A percentile compares a stretch with the other conserved stretches of the same genome.
phyloP scores from a whole-genome alignment of 2,888 invertebrate genomes.

The Latrodectus elegans region DNA sequence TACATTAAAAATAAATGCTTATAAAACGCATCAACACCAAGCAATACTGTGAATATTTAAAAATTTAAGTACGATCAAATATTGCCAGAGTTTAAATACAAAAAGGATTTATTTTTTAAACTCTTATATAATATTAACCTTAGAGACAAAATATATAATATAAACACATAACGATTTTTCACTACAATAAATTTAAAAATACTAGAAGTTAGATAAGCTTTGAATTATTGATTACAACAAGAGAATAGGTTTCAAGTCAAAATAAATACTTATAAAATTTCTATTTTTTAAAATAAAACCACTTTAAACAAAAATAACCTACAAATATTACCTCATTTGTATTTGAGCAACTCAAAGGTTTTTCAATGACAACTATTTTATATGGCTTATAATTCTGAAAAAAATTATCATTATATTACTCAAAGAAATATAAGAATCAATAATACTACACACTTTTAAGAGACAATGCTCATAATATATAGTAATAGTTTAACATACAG shows the following conservation, averaged over 20 bases:
- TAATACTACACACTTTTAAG: not conserved
- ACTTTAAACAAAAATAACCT: not conserved
- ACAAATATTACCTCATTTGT: conserved; percentile 38
- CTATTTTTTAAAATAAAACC: not conserved
- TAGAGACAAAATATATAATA: not conserved
- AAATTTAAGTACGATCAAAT: not conserved
- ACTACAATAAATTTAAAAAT: not conserved
- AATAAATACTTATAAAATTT: not conserved
- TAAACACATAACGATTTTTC: not conserved
- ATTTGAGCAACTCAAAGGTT: conserved; percentile 26
- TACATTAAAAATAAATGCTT: no score
- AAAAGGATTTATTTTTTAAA: no score
- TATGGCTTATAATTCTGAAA: conserved; percentile 63
- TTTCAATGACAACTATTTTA: conserved; percentile 54
- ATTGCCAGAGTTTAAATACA: not conserved
- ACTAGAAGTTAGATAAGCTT: not conserved
- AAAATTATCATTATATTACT: not conserved
- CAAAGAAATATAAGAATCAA: not conserved
- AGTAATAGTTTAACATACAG: not conserved
- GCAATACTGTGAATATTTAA: no score
- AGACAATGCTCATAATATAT: not conserved
- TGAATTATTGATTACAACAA: not conserved
- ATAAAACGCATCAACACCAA: no score
- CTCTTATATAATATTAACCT: no score
- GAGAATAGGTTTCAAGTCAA: not conserved